These are phyloP conservation scores for Macrophya alboannulata DNA, from an alignment of 2,888 invertebrate species.

Conservation along the genomic window DNA sequence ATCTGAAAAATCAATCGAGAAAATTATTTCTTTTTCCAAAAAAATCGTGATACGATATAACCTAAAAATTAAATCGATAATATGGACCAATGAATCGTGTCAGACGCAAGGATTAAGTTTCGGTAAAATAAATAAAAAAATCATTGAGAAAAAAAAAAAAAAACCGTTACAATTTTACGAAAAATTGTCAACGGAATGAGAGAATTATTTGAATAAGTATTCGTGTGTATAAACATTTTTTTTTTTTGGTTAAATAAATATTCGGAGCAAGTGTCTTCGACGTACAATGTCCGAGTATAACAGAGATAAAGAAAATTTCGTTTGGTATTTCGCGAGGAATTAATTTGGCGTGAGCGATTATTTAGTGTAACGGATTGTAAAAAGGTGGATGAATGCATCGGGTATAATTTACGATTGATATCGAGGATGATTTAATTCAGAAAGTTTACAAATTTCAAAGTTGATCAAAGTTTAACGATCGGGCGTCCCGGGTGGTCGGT, in stretches of 20 bases:
- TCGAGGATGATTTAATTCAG: slow-evolving; percentile 59
- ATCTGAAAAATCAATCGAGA: slow-evolving; percentile 54
- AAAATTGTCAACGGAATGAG: background rate
- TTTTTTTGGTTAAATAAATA: background rate
- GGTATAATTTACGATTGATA: background rate
- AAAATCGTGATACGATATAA: background rate
- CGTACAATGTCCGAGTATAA: background rate
- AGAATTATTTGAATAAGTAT: background rate
- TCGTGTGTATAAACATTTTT: background rate
- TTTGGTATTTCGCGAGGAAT: background rate
- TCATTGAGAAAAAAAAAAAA: too few species aligned
- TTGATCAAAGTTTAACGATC: background rate
- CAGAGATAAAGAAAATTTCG: background rate
- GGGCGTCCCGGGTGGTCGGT: slow-evolving; percentile 26
- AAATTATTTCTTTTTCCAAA: background rate
- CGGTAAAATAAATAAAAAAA: background rate
- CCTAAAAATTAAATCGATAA: background rate
- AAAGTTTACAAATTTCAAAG: slow-evolving; percentile 55
- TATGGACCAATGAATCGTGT: background rate
- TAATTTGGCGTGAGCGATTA: background rate
- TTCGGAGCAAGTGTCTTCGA: background rate
- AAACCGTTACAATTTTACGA: background rate
- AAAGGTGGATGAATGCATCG: background rate
- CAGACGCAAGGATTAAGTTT: background rate
- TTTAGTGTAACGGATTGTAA: background rate